These are phyloP conservation scores for Agonopterix alstromeriana DNA, from an alignment of 2,888 invertebrate species.

Conservation along the genomic window DNA sequence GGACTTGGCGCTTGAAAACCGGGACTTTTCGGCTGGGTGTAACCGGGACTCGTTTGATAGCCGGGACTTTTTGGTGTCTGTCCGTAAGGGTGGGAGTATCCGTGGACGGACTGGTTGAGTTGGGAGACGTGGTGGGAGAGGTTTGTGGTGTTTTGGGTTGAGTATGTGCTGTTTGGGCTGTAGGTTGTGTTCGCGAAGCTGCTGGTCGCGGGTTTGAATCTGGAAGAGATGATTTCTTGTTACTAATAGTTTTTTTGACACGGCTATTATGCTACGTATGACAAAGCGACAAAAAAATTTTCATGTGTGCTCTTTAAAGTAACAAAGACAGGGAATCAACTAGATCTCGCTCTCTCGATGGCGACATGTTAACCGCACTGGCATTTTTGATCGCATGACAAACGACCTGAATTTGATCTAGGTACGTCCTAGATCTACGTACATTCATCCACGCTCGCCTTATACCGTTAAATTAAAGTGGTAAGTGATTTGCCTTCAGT, in stretches of 20 bases:
- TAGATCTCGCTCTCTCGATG: too few relatives aligned
- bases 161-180: constrained; percentile 61
- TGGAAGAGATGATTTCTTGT: constrained; percentile 19
- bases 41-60: constrained; percentile 1
- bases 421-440: too few relatives aligned
- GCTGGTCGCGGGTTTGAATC: constrained; percentile 56
- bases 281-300: too few relatives aligned
- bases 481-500: too few relatives aligned
- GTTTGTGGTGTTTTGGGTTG: constrained; percentile 27
- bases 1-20: constrained; percentile 5
- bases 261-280: too few relatives aligned
- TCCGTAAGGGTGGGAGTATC: constrained; percentile 16
- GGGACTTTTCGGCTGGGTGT: constrained; percentile 4
- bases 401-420: too few relatives aligned
- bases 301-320: too few relatives aligned
- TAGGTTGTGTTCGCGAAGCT: constrained; percentile 66
- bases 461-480: too few relatives aligned
- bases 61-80: constrained; percentile 10
- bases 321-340: too few relatives aligned
- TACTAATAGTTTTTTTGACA: background rate
- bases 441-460: too few relatives aligned
- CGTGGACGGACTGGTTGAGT: constrained; percentile 47
- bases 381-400: too few relatives aligned
- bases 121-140: constrained; percentile 41
- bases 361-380: too few relatives aligned